Conservation (phyloP, 30 jellyfish, hydroid and myxozoan genomes). For the Catostylus mosaicus region DNA sequence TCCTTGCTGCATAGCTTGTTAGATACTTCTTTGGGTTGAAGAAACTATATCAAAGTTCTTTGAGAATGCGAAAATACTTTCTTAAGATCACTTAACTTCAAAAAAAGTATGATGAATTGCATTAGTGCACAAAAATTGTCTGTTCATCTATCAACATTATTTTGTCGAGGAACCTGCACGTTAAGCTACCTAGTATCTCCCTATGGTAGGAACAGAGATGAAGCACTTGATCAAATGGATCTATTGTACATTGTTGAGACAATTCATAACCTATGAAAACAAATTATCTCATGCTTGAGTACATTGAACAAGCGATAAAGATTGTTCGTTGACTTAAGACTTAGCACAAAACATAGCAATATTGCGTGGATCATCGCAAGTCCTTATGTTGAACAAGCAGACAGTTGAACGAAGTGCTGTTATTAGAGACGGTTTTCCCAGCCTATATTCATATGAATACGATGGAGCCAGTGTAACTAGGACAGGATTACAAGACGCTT, state of each 20-base stretch:
- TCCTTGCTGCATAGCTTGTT: too few relatives aligned
- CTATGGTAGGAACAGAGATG: neutral
- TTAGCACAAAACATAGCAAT: constrained; percentile 50
- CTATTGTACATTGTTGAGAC: constrained; percentile 42
- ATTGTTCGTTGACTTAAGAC: constrained; percentile 48
- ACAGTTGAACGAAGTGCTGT: constrained; percentile 70
- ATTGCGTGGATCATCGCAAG: constrained; percentile 67
- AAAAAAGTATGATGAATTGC: too few relatives aligned
- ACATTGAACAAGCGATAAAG: constrained; percentile 62
- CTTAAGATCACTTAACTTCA: too few relatives aligned
- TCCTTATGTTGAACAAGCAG: constrained; percentile 50
- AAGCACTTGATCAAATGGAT: neutral
- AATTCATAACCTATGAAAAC: constrained; percentile 47
- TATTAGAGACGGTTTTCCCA: constrained; percentile 72
- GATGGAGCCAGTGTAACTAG: constrained; percentile 70
- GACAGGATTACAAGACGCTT: constrained; percentile 61
- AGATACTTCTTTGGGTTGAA: too few relatives aligned
- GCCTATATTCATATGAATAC: constrained; percentile 58
- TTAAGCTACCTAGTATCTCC: too few relatives aligned
- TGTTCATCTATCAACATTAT: too few relatives aligned
- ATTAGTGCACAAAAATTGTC: too few relatives aligned
- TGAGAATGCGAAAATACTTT: too few relatives aligned
- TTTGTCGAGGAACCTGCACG: too few relatives aligned
- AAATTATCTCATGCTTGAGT: constrained; percentile 34
- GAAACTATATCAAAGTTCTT: too few relatives aligned